Evolutionary conservation across 2,888 invertebrate species (phyloP), one percentile per base, ranked within the genome.

Genomic region (Neocrepidodera transversa): DNA sequence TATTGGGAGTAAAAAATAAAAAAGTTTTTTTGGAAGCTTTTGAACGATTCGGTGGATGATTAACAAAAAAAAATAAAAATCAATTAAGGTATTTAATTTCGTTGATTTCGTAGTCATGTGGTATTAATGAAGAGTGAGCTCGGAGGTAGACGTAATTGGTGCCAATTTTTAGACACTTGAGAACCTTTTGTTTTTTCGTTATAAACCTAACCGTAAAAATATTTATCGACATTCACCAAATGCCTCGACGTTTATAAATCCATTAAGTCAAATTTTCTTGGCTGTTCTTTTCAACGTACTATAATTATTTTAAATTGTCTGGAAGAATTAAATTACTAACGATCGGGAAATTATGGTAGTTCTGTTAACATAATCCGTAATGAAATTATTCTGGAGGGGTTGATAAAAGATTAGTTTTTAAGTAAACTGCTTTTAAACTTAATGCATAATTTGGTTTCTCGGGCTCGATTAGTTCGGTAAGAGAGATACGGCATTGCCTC

Each of bases 161-260:
- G 51, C 38, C 52, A 52, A 58, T 58, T 58, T 58, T 58, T 47
- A 58, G 51, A 58, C 58, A 58, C 50, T 58, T 30, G 38, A 51
- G 45, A 51, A 36, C 16, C 58, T 52, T 45, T 54, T 54, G 45
- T 54, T 45, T 53, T 53, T 53, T 23, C 35, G 32, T 45, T 51
- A 23, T 20, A 45, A 14, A 28, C 26, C 14, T 26, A 35, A 18
- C 16, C 45, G 38, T 43, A 51, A 40, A 50, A 60, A 55, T 60
- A 60, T 43, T 50, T 60, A 60, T 60, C 54, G 60, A 55, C 55
- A 53, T 53, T 58, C 53, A 48, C 47, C 58, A 45, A 60, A 60
- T 60, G 60, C 55, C 50, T 35, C 36, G 54, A 60, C 60, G 60
- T 60, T 60, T 60, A 60, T 54, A 60, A 60, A 50, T 55, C 49